phyloP scores from a whole-genome alignment of 1,140 invertebrate genomes.

The Nephila pilipes region DNA sequence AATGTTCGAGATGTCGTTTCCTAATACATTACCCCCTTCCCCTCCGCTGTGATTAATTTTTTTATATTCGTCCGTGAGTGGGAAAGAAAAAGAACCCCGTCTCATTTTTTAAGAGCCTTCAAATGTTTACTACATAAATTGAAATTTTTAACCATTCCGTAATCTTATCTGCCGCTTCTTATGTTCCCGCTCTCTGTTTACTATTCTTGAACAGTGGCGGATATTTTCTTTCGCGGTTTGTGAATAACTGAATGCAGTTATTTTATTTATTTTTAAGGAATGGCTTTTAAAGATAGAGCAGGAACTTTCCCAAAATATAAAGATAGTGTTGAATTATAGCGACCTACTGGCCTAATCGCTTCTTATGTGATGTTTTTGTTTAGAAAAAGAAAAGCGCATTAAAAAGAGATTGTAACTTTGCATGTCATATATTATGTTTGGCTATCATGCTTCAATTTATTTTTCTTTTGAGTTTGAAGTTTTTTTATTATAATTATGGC shows the following conservation, averaged over 20 bases:
- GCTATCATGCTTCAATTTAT: no score
- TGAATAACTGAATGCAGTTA: not conserved
- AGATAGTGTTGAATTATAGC: not conserved
- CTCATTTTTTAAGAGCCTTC: not conserved
- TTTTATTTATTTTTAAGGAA: not conserved
- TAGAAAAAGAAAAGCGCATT: no score
- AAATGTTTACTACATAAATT: not conserved
- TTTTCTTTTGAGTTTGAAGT: no score
- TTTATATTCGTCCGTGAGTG: not conserved
- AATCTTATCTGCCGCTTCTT: not conserved
- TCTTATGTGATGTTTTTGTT: not conserved
- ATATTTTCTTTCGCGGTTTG: not conserved
- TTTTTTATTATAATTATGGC: no score
- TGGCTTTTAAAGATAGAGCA: not conserved
- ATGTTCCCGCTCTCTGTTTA: not conserved
- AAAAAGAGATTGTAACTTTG: no score
- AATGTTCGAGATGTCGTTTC: not conserved
- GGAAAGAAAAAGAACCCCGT: not conserved
- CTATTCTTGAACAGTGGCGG: not conserved
- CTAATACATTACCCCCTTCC: not conserved
- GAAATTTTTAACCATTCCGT: not conserved
- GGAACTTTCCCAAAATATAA: not conserved
- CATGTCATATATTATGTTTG: no score
- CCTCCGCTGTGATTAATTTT: not conserved
- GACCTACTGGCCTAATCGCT: slow-evolving; percentile 18